Evolutionary conservation across 64 coral and sea anemone genomes (phyloP), one percentile per base, ranked within the genome.

Genomic region (Montipora cactus): DNA sequence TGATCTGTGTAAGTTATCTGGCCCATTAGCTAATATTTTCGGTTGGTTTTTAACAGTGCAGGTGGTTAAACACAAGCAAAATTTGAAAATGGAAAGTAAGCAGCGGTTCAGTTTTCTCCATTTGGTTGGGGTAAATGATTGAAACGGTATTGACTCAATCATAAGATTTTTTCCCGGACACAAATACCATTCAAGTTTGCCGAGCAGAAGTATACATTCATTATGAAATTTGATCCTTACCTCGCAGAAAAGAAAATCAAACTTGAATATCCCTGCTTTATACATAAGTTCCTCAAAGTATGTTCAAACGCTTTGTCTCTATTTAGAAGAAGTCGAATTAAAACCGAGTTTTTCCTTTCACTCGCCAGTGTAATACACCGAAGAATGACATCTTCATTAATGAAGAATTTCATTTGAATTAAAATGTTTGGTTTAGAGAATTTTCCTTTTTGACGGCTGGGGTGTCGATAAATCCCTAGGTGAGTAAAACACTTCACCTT

Each of bases 11-110:
- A 48, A 78, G 45, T 49, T 78, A 48, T 45, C 62, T 16, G 7
- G 7, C 4, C 62, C 82, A 85, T 85, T 85, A 85, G 82, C 82
- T 85, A 85, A 85, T 85, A 85, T 85, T 85, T 70, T 85, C 62
- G 64, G 82, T 70, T 83, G 81, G 82, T 85, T 85, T 85, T 71
- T 69, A 59, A 85, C 14, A 44, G 18, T 44, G 82, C 82, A 85
- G 82, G 82, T 85, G 82, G 61, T 70, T 14, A 85, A 85, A 85
- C 67, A 85, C 18, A 12, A 2, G 82, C 44, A 49, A 85, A 64
- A 59, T 69, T 71, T 85, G 48, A 71, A 85, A 85, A 85, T 85
- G 82, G 66, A 85, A 85, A 71, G 47, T 18, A 85, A 85, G 70
- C 82, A 85, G 18, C 82, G 64, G 59, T 85, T 67, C 67, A 85